phyloP scores from a whole-genome alignment of 2,113 vertebrate genomes.

The Pagrus major region DNA sequence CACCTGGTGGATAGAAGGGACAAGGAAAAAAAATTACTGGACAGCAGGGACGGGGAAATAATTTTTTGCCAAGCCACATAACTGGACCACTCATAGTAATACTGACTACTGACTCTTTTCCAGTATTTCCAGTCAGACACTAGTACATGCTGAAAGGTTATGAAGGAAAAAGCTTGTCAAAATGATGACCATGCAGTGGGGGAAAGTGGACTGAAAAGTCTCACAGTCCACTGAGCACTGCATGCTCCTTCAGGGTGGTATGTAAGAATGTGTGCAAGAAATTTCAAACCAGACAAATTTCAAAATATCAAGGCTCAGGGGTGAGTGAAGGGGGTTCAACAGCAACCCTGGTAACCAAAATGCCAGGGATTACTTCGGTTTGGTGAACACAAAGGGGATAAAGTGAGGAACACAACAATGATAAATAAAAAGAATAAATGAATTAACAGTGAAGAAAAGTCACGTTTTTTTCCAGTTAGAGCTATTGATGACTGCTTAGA shows the following conservation, averaged over 20 bases:
- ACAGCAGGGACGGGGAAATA: background rate
- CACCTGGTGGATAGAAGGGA: conserved; percentile 80
- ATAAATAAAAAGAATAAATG: background rate
- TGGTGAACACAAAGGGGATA: background rate
- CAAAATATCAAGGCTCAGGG: conserved; percentile 12
- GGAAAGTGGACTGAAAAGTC: background rate
- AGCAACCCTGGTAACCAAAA: background rate
- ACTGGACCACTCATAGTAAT: background rate
- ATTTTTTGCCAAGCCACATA: background rate
- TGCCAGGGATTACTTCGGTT: background rate
- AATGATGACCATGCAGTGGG: conserved; percentile 48
- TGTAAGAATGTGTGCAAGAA: background rate
- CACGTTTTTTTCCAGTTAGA: background rate
- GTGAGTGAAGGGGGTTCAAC: background rate
- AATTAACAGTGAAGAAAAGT: background rate
- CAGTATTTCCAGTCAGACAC: conserved; percentile 6
- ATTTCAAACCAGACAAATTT: conserved; percentile 18
- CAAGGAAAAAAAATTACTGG: conserved; percentile 17
- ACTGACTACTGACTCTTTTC: background rate
- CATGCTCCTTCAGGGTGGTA: conserved; percentile 33
- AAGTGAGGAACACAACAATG: conserved; percentile 13
- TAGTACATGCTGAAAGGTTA: conserved; percentile 40
- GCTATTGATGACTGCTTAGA: background rate
- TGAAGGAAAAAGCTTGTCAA: conserved; percentile 5
- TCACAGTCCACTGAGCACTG: conserved; percentile 12